Evolutionary conservation across 2,113 vertebrate genomes (phyloP).

Genomic region (Brachyhypopomus gauderio): DNA sequence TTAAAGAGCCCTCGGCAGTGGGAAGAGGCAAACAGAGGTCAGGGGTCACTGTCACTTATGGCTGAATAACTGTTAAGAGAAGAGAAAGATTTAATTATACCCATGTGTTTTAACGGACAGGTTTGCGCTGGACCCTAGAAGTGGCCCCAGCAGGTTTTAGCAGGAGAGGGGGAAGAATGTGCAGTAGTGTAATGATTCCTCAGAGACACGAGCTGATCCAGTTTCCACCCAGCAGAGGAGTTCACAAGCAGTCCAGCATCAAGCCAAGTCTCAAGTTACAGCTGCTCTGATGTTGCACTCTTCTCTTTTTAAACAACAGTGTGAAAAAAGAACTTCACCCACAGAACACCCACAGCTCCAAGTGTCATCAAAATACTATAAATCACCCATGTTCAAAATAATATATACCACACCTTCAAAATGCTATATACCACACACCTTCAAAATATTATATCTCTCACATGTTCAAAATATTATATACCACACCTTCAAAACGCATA

Average conservation of each 20-base stretch:
- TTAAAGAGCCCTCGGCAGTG: not conserved
- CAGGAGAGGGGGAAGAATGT: not conserved
- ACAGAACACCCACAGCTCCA: not conserved
- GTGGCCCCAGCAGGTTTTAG: conserved; percentile 3
- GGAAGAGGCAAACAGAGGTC: not conserved
- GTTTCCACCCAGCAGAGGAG: conserved; percentile 39
- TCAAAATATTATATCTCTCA: no score
- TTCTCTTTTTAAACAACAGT: not conserved
- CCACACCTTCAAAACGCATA: no score
- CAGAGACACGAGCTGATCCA: conserved; percentile 26
- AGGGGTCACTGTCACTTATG: not conserved
- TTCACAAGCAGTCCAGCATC: conserved; percentile 4
- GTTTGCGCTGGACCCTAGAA: not conserved
- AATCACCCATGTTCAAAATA: not conserved
- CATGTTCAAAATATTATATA: no score
- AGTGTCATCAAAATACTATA: not conserved
- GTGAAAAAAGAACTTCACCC: not conserved
- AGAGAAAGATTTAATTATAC: not conserved
- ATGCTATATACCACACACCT: no score
- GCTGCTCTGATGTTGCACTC: conserved; percentile 33
- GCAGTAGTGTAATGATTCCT: conserved; percentile 33
- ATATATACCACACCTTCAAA: no score
- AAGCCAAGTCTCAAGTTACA: conserved; percentile 26
- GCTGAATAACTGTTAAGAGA: not conserved
- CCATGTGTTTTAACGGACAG: not conserved